Conservation (phyloP, 2,888 invertebrate genomes). For the Torymus tubicola region DNA sequence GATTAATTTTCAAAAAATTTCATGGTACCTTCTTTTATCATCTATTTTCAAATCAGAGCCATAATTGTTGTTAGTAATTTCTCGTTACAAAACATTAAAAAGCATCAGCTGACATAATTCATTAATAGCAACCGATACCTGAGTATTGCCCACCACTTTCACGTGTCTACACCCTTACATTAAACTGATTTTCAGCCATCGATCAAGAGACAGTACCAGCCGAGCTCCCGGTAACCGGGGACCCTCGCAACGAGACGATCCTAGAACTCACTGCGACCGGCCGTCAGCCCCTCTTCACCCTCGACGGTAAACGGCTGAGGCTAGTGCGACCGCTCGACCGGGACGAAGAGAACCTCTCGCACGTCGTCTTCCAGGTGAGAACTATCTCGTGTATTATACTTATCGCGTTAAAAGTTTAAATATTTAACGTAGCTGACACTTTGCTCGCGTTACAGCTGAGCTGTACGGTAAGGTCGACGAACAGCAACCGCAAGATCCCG, state of each 20-base stretch:
- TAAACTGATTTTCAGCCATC: conserved; percentile 80
- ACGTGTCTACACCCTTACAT: background rate
- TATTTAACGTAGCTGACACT: too few relatives aligned
- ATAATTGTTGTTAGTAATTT: too few relatives aligned
- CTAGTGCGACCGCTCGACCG: conserved; percentile 89
- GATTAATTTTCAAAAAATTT: too few relatives aligned
- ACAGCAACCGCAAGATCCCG: conserved; percentile 90
- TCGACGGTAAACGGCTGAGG: conserved; percentile 89
- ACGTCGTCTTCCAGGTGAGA: conserved; percentile 91
- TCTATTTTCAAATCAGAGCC: too few relatives aligned
- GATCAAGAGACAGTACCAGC: conserved; percentile 89
- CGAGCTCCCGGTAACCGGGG: conserved; percentile 89
- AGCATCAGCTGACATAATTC: too few relatives aligned
- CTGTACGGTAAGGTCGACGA: conserved; percentile 88
- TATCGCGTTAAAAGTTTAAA: too few relatives aligned
- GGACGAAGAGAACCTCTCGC: conserved; percentile 90
- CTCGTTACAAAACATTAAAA: too few relatives aligned
- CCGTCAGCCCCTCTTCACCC: conserved; percentile 86
- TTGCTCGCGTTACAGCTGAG: conserved; percentile 80
- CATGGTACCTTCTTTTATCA: too few relatives aligned
- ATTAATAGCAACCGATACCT: too few relatives aligned
- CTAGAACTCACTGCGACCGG: conserved; percentile 89
- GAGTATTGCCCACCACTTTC: too few relatives aligned
- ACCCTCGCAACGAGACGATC: conserved; percentile 87
- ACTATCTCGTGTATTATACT: too few relatives aligned